Conservation (phyloP, 2,888 invertebrate species). For the Polydrusus pterygomalis region DNA sequence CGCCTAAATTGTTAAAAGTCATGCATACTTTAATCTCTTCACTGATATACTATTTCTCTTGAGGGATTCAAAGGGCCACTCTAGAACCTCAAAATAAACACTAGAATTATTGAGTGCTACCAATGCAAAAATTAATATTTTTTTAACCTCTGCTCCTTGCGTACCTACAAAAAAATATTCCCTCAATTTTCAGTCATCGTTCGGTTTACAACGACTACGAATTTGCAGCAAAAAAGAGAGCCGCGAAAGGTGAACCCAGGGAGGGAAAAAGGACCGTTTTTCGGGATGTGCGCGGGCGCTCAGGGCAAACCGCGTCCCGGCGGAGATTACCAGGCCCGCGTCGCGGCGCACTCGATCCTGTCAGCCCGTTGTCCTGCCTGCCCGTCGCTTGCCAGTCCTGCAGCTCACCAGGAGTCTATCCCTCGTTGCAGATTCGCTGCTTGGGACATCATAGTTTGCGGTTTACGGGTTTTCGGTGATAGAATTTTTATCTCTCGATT, state of each 20-base stretch:
- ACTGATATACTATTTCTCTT: too few species aligned
- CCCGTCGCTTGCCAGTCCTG: slow-evolving; percentile 34
- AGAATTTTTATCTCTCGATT: slow-evolving; percentile 17
- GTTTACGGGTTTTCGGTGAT: slow-evolving; percentile 24
- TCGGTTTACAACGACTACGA: slow-evolving; percentile 6
- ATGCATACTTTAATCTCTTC: too few species aligned
- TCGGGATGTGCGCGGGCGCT: slow-evolving; percentile 27
- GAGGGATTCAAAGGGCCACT: too few species aligned
- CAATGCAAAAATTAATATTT: too few species aligned
- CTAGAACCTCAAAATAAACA: too few species aligned
- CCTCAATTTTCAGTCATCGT: not conserved
- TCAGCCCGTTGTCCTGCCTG: slow-evolving; percentile 42
- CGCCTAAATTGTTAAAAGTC: too few species aligned
- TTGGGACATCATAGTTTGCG: slow-evolving; percentile 24
- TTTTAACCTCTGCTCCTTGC: too few species aligned
- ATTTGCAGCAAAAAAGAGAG: slow-evolving; percentile 14
- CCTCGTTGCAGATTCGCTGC: slow-evolving; percentile 19
- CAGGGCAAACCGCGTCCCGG: slow-evolving; percentile 33
- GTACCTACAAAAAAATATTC: too few species aligned
- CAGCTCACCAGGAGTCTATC: slow-evolving; percentile 24
- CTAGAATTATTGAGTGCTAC: too few species aligned
- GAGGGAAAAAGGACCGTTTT: slow-evolving; percentile 23
- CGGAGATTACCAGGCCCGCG: slow-evolving; percentile 36
- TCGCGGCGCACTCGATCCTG: slow-evolving; percentile 44
- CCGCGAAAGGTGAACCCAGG: slow-evolving; percentile 15